Evolutionary conservation across 2,113 vertebrate species (phyloP).

Genomic region (Monarcha castaneiventris): DNA sequence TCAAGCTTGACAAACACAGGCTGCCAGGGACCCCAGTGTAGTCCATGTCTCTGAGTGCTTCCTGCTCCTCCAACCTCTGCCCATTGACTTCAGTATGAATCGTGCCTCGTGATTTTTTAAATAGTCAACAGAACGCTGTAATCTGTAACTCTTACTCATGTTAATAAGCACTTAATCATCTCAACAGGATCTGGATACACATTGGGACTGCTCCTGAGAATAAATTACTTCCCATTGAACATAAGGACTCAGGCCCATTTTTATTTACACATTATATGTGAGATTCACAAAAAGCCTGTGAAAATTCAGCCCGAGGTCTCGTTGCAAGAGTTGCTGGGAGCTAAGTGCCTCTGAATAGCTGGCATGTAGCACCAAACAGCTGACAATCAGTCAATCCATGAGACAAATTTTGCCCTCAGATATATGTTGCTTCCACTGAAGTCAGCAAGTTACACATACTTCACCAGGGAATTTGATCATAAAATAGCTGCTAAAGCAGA

Average conservation of each 20-base stretch:
- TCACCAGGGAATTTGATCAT: neutral
- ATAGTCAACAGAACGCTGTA: neutral
- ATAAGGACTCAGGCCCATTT: neutral
- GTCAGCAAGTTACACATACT: neutral
- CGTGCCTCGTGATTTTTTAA: neutral
- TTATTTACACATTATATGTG: slow-evolving; percentile 31
- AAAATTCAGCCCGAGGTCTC: slow-evolving; percentile 21
- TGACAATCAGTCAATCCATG: neutral
- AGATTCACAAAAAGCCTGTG: slow-evolving; percentile 26
- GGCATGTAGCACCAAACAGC: neutral
- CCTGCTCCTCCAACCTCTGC: neutral
- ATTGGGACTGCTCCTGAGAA: slow-evolving; percentile 3
- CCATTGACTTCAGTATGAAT: neutral
- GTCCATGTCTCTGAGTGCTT: neutral
- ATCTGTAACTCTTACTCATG: slow-evolving; percentile 20
- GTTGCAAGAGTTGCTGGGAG: neutral
- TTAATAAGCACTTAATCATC: slow-evolving; percentile 38
- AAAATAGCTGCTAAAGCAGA: neutral
- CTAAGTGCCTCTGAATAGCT: neutral
- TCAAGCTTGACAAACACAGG: neutral
- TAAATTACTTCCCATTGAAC: slow-evolving; percentile 19
- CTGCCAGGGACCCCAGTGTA: neutral
- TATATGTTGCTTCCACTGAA: neutral
- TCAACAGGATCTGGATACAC: slow-evolving; percentile 17
- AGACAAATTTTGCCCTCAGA: slow-evolving; percentile 1